Evolutionary conservation across 1,140 invertebrate genomes (phyloP).

Genomic region (Drosophila leontia): DNA sequence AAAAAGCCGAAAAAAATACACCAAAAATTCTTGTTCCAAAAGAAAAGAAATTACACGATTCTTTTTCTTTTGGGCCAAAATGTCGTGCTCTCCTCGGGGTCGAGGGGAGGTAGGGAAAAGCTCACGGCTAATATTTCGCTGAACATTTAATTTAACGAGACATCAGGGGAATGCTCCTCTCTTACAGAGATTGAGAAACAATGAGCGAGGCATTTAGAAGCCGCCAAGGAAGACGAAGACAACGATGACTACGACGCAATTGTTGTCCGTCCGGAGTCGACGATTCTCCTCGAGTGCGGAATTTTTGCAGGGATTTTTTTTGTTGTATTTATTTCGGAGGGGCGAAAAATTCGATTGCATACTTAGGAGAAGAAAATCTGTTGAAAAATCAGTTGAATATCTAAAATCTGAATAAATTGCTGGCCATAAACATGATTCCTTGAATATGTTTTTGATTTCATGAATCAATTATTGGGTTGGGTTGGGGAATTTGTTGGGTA

Average conservation of each 20-base stretch:
- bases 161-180: slow-evolving; percentile 49
- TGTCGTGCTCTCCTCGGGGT: slow-evolving; percentile 41
- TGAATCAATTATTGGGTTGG: slow-evolving; percentile 5
- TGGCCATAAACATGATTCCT: slow-evolving; percentile 5
- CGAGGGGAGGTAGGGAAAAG: slow-evolving; percentile 13
- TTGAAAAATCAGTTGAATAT: slow-evolving; percentile 22
- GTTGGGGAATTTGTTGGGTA: too few relatives aligned
- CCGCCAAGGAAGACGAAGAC: neutral
- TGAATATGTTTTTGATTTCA: slow-evolving; percentile 25
- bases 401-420: slow-evolving; percentile 23
- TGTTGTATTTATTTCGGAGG: neutral
- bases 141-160: slow-evolving; percentile 83
- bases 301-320: slow-evolving; percentile 7
- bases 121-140: slow-evolving; percentile 78
- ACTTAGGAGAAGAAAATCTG: slow-evolving; percentile 12
- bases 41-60: slow-evolving; percentile 36
- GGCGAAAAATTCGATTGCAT: slow-evolving; percentile 9
- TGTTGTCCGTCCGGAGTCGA: slow-evolving; percentile 15
- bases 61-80: slow-evolving; percentile 37
- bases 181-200: slow-evolving; percentile 51
- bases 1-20: neutral
- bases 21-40: slow-evolving; percentile 4
- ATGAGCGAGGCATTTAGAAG: slow-evolving; percentile 43
- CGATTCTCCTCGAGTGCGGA: slow-evolving; percentile 13
- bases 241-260: slow-evolving; percentile 10